Percentiles rank a stretch among this genome's conserved stretches.
Evolutionary conservation across 2,888 invertebrate species (phyloP).

Genomic region (Entomobrya proxima): DNA sequence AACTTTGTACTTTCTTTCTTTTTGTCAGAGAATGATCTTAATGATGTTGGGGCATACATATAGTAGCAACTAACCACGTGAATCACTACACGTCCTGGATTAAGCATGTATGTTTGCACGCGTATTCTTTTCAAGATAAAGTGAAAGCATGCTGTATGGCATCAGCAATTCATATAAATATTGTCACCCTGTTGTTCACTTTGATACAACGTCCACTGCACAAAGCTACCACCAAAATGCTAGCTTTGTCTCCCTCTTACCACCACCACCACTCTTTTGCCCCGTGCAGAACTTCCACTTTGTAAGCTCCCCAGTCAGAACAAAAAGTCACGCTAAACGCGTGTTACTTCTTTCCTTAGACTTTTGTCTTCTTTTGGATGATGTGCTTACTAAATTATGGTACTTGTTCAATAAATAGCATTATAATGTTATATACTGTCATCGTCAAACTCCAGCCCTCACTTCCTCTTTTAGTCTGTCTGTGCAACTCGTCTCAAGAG

Average conservation of each 20-base stretch:
- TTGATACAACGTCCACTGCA: background rate
- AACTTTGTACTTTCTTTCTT: background rate
- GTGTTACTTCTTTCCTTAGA: background rate
- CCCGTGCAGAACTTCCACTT: background rate
- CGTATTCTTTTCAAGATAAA: background rate
- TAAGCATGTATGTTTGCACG: background rate
- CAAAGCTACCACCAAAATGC: background rate
- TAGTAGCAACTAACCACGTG: conserved; percentile 11
- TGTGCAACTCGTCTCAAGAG: conserved; percentile 30
- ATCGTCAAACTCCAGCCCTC: background rate
- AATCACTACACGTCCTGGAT: background rate
- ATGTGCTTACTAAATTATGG: background rate
- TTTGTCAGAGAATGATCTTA: background rate
- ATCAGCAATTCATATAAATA: conserved; percentile 46
- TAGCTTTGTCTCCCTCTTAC: background rate
- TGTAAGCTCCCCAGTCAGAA: background rate
- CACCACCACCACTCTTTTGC: too few species aligned
- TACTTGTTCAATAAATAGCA: background rate
- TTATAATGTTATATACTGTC: background rate
- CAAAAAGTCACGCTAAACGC: background rate
- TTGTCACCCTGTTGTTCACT: background rate
- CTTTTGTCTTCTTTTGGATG: background rate
- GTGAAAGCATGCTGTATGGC: background rate
- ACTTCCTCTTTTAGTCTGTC: conserved; percentile 1
- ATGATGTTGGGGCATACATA: background rate